Base-by-base conservation (phyloP, 2,797 vertebrate species). In the Alectoris magna region DNA sequence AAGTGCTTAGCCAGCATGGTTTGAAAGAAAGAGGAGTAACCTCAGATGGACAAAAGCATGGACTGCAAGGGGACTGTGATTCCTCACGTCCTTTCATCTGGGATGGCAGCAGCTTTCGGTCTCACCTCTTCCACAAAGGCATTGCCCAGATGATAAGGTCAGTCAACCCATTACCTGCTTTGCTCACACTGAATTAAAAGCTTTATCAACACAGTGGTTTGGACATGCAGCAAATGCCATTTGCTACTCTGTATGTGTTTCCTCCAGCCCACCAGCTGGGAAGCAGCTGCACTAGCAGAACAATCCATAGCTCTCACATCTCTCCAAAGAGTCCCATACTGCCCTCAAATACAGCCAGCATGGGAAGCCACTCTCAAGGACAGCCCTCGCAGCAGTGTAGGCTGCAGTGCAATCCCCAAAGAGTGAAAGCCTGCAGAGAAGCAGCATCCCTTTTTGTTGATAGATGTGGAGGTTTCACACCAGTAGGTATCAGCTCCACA, bases 51-150 rank as follows among this genome's bases (percentile, higher is more conserved):
- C 11, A 62, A 43, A 62, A 79, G 12, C 23, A 60, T 2, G 4
- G 0, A 2, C 14, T 1, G 1, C 19, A 16, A 2, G 1, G 19
- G n/a, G 23, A 24, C 3, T 53, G 72, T 48, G 38, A 36, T 41
- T 29, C 4, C 10, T 34, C 29, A 36, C 48, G 27, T 27, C 14
- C 39, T 87, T 49, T 19, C 39, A 16, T 31, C 14, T 36, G 31
- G 48, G 56, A 39, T 10, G 68, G 34, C 8, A 74, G 43, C 1
- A 7, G 1, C 15, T 62, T 48, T 66, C 51, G 21, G 44, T 23
- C 21, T 53, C 31, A 24, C 14, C 18, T 70, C 56, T 53, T 70
- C 36, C 69, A 74, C 49, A 71, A 18, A 74, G 43, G 14, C 15
- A 17, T 9, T 62, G 41, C 5, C 41, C 24, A 67, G 62, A 21